Evolutionary conservation across 2,888 invertebrate species (phyloP), one percentile per base, ranked within the genome.

Genomic region (Eilema caniola): DNA sequence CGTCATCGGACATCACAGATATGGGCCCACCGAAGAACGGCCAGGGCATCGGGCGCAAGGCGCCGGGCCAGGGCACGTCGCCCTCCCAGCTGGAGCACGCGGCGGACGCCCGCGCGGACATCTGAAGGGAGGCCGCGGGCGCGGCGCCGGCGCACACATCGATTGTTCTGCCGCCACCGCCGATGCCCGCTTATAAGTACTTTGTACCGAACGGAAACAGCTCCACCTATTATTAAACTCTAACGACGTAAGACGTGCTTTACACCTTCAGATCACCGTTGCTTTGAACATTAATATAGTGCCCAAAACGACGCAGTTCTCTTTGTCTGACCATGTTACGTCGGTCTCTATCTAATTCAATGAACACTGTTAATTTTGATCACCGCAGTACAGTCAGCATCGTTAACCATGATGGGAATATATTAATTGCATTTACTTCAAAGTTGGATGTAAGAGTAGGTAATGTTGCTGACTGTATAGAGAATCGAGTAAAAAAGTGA

Each of bases 41-140:
- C 90, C 75, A 86, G 88, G 65, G 83, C 83, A 70, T 88, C 87
- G 64, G 90, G 87, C 75, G 82, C 64, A 82, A 82, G 72, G 78
- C 74, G 83, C 93, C 94, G 71, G 90, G 91, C 78, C 94, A 94
- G 83, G 93, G 93, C 77, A 92, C 96, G 86, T 91, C 96, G 75
- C 93, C 96, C 82, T 95, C 92, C 85, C 95, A 96, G 84, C 96
- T 97, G 91, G 98, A 97, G 90, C 96, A 81, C 56, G 88, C 89
- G 75, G 88, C 86, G 73, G 97, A 97, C 90, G 96, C 96, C 89
- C 97, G 96, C 84, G 93, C 93, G 83, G 94, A 95, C 89, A 95
- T 95, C 87, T 95, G 94, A 94, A 94, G 94, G 88, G 92, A 89
- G 89, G 93, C 93, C 84, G 94, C 94, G 95, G 95, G 93, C 89